These are phyloP conservation scores for Pithys albifrons DNA, from an alignment of 2,113 vertebrate species.

Conservation along the genomic window DNA sequence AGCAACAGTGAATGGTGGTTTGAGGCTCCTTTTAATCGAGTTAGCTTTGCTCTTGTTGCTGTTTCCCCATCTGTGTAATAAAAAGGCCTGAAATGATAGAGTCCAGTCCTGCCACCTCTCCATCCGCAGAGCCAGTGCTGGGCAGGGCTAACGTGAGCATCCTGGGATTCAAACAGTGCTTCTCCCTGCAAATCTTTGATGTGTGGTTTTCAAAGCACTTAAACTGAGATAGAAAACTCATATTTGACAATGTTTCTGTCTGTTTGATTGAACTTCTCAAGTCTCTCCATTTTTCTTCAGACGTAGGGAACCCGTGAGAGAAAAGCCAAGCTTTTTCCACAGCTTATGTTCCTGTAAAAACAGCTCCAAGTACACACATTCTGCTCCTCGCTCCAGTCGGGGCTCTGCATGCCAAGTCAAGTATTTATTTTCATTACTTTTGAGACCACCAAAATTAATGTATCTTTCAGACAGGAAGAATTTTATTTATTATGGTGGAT, in stretches of 20 bases:
- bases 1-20: background rate
- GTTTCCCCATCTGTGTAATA: background rate
- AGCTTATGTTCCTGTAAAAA: constrained; percentile 75
- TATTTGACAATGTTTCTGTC: constrained; percentile 29
- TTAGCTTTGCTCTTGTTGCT: background rate
- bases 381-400: constrained; percentile 61
- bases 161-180: background rate
- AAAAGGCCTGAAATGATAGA: background rate
- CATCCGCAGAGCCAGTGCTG: background rate
- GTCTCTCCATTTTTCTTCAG: constrained; percentile 24
- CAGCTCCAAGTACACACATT: constrained; percentile 71
- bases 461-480: constrained; percentile 78
- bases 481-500: constrained; percentile 76
- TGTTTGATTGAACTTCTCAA: constrained; percentile 45
- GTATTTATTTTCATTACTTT: constrained; percentile 77
- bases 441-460: constrained; percentile 77
- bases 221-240: background rate
- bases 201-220: background rate
- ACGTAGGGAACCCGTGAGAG: background rate
- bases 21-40: background rate
- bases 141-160: background rate
- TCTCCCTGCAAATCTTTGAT: background rate
- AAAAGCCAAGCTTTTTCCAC: constrained; percentile 64
- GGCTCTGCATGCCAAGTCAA: constrained; percentile 63
- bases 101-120: background rate